Evolutionary conservation across 2,888 invertebrate genomes (phyloP), one percentile per base, ranked within the genome.

Genomic region (Aspidiotus rigidus): DNA sequence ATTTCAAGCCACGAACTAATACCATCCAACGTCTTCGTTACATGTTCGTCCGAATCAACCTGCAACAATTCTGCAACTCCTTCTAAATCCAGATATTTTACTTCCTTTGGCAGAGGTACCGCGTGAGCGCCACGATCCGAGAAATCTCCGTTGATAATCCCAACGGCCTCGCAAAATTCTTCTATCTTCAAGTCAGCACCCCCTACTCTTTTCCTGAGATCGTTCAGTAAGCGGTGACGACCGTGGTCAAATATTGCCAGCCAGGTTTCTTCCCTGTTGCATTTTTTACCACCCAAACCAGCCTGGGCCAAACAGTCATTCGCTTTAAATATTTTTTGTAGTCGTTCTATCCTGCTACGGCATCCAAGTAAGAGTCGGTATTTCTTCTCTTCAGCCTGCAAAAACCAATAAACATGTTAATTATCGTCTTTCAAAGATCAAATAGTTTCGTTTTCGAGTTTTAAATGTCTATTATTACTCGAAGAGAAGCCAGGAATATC

Each of bases 331-430:
- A 60, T 11, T 28, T 11, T 7, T 60, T 60, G 13, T 8, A 60
- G 39, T 13, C 2, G 7, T 60, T 60, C 39, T 13, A 60, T 60
- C 39, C 60, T 60, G 15, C 60, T 15, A 11, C 60, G 28, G 39
- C 17, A 39, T 60, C 39, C 28, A 17, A 60, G 15, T 11, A 60
- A 40, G 17, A 60, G 17, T 40, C 40, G 28, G 39, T 60, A 60
- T 40, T 60, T 60, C 60, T 60, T 60, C 15, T 39, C 40, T 60
- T 39, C 7, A 39, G 28, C 39, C 60, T 60, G 60, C 60, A 39
- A 60, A 60, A 60, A 60, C 39, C 60, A 60, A 39, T 60, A 10
- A 60, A n/a, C n/a, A 60, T 39, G 28, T 56, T 56, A 56, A 56
- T 56, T 56, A 56, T 56, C 9, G 56, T n/a, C 56, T 56, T 56